Base-by-base conservation (phyloP, 2,113 vertebrate genomes). In the Piprites chloris region DNA sequence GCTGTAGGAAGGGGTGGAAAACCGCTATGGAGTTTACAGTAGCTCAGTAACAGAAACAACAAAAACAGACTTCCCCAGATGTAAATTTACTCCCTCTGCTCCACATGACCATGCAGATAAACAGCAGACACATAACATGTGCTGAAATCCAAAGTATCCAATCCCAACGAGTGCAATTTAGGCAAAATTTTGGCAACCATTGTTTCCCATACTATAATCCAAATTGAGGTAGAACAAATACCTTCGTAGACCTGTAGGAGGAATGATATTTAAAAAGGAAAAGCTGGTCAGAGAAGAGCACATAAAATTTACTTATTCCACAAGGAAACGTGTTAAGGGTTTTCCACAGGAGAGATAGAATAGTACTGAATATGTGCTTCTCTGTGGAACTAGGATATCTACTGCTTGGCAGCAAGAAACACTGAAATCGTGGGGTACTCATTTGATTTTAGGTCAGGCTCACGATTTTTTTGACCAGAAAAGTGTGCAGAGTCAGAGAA, bases 181-280 rank as follows among this genome's bases (percentile, higher is more conserved):
- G 75, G 92, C 73, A 93, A 97, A 97, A 95, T 90, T 94, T 95
- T 94, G 86, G 93, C 87, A 94, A 96, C 85, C 65, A 42, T 49
- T 90, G 10, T 77, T 76, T 95, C 37, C 63, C 35, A 6, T 74
- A 62, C 23, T 87, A 33, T 67, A 83, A 94, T 53, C 0, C 26
- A 89, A 87, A 91, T 9, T 71, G 46, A 32, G 12, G 69, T 42
- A 61, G n/a, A 96, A 88, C 69, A 77, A 84, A 91, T 24, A 96
- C 23, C 32, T 81, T 61, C 0, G 27, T 67, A 94, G 76, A 90
- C 44, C 92, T 95, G 94, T 81, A 92, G 95, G 83, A 96, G 88
- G 91, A 96, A 97, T 35, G 82, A 90, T 82, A 90, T 85, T 71
- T 84, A 56, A 84, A 72, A 89, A 87, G 19, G 79, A 92, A 92